Percentiles rank a stretch among this genome's conserved stretches.
These are phyloP conservation scores for Formica aserva DNA, from an alignment of 2,888 invertebrate species.

Conservation along the genomic window DNA sequence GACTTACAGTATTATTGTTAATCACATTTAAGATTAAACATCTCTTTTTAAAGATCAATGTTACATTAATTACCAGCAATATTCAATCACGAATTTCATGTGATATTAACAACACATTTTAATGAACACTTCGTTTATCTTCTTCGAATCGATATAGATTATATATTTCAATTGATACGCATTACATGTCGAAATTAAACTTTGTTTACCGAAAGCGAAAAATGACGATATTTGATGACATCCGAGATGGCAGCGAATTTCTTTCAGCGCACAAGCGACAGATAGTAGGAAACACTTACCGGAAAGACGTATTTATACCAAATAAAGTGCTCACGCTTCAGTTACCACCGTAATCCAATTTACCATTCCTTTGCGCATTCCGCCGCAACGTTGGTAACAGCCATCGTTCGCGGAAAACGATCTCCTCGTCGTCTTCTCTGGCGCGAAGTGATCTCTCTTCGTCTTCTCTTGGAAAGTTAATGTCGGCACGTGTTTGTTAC, in stretches of 20 bases:
- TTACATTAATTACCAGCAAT: neutral
- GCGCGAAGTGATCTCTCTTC: conserved; percentile 7
- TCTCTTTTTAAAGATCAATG: neutral
- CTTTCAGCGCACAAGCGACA: neutral
- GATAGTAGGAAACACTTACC: conserved; percentile 24
- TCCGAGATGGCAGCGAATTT: neutral
- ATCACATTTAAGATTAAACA: conserved; percentile 18
- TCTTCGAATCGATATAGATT: neutral
- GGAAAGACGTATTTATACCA: conserved; percentile 21
- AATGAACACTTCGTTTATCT: neutral
- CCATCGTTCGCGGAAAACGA: conserved; percentile 28
- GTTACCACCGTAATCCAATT: conserved; percentile 28
- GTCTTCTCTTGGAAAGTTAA: conserved; percentile 36
- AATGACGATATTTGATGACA: neutral
- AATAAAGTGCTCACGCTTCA: conserved; percentile 39
- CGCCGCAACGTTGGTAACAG: conserved; percentile 3
- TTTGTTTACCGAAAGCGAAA: neutral
- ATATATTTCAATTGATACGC: neutral
- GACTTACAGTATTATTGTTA: conserved; percentile 1
- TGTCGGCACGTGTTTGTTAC: conserved; percentile 34
- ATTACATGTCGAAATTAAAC: neutral
- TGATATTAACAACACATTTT: neutral
- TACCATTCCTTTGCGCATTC: conserved; percentile 45
- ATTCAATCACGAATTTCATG: neutral
- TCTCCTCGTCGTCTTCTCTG: conserved; percentile 1